Conservation (phyloP, 2,113 vertebrate species). For the Nycticebus coucang region DNA sequence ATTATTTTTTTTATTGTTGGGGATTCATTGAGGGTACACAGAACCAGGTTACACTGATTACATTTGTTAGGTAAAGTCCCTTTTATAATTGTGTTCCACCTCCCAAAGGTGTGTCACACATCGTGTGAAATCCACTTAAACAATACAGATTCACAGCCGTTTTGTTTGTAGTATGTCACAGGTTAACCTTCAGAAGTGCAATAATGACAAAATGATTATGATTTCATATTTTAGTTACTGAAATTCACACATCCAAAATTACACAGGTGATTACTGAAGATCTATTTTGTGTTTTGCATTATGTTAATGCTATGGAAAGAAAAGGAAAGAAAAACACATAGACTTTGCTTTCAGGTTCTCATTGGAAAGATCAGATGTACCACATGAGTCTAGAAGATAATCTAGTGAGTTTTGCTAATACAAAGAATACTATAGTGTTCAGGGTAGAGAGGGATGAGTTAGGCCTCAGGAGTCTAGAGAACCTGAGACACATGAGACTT, state of each 20-base stretch:
- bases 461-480: conserved; percentile 37
- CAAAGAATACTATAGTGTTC: conserved; percentile 37
- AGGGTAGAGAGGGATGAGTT: conserved; percentile 24
- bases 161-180: conserved; percentile 34
- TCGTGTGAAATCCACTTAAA: no score
- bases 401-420: neutral
- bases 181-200: conserved; percentile 45
- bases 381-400: neutral
- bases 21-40: no score
- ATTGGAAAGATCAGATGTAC: conserved; percentile 22
- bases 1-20: no score
- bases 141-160: neutral
- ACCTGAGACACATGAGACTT: conserved; percentile 53
- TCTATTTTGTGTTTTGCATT: conserved; percentile 23
- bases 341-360: conserved; percentile 15
- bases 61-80: no score
- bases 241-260: neutral
- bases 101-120: no score
- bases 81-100: no score
- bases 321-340: neutral
- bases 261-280: conserved; percentile 1
- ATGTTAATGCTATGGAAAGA: neutral
- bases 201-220: neutral
- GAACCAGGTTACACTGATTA: no score
- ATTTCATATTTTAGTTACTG: neutral